Percentiles rank a stretch among this genome's conserved stretches.
Evolutionary conservation across 2,797 vertebrate species (phyloP).

Genomic region (Cyprinella venusta): DNA sequence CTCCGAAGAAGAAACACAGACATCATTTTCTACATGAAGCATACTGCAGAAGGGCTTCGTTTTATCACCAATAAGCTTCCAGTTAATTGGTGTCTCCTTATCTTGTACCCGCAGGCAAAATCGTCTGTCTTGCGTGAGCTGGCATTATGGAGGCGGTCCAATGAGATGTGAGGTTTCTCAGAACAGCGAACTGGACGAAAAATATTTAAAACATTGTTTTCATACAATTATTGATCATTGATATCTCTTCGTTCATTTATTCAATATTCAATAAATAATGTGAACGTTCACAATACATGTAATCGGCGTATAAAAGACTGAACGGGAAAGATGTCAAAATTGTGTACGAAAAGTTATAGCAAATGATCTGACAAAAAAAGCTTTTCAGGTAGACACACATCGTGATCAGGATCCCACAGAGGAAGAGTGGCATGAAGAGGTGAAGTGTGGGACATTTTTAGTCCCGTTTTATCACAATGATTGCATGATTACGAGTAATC

Average conservation of each 20-base stretch:
- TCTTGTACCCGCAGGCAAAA: constrained; percentile 70
- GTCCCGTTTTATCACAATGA: neutral
- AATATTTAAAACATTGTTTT: constrained; percentile 8
- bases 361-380: neutral
- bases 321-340: neutral
- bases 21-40: constrained; percentile 53
- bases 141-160: constrained; percentile 65
- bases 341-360: neutral
- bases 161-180: constrained; percentile 43
- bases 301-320: neutral
- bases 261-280: neutral
- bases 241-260: neutral
- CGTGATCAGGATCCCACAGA: neutral
- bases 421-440: neutral
- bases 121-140: constrained; percentile 63
- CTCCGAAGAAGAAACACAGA: constrained; percentile 50
- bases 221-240: constrained; percentile 15
- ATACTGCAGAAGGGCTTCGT: constrained; percentile 48
- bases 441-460: constrained; percentile 12
- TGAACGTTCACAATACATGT: neutral
- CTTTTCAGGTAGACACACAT: neutral
- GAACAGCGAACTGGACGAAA: constrained; percentile 35
- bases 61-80: constrained; percentile 58
- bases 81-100: constrained; percentile 75
- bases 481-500: constrained; percentile 30